Conservation (phyloP, 2,888 invertebrate genomes). For the Lordiphosa fenestrarum region DNA sequence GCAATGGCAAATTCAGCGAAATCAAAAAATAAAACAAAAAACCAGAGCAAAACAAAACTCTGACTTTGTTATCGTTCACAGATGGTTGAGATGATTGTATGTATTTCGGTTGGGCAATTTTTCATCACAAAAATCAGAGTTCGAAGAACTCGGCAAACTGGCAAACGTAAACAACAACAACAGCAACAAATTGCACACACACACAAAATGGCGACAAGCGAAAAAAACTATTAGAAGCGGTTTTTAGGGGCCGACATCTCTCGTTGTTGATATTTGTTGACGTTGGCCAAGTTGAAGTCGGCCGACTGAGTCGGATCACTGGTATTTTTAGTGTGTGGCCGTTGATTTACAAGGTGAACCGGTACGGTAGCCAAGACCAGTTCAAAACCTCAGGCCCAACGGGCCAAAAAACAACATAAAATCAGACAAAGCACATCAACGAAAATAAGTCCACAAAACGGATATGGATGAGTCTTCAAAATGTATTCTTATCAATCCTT, state of each 20-base stretch:
- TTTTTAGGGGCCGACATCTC: slow-evolving; percentile 22
- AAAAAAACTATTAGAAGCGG: slow-evolving; percentile 38
- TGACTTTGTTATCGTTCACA: slow-evolving; percentile 34
- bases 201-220: slow-evolving; percentile 31
- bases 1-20: slow-evolving; percentile 40
- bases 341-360: slow-evolving; percentile 71
- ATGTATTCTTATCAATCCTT: slow-evolving; percentile 1
- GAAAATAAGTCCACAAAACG: neutral
- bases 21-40: neutral
- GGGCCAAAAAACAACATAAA: slow-evolving; percentile 6
- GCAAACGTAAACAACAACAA: slow-evolving; percentile 28
- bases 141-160: slow-evolving; percentile 61
- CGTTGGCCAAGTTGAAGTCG: slow-evolving; percentile 36
- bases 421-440: neutral
- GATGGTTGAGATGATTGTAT: slow-evolving; percentile 28
- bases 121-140: slow-evolving; percentile 45
- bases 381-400: slow-evolving; percentile 43
- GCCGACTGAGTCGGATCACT: slow-evolving; percentile 51
- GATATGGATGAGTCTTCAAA: slow-evolving; percentile 1
- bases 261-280: slow-evolving; percentile 17
- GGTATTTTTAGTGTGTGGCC: slow-evolving; percentile 68
- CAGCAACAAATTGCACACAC: slow-evolving; percentile 23
- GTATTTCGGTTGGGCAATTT: slow-evolving; percentile 33
- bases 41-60: slow-evolving; percentile 11
- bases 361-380: slow-evolving; percentile 64